Conservation (phyloP, 2,797 vertebrate species). For the Sebastes trivittatus region DNA sequence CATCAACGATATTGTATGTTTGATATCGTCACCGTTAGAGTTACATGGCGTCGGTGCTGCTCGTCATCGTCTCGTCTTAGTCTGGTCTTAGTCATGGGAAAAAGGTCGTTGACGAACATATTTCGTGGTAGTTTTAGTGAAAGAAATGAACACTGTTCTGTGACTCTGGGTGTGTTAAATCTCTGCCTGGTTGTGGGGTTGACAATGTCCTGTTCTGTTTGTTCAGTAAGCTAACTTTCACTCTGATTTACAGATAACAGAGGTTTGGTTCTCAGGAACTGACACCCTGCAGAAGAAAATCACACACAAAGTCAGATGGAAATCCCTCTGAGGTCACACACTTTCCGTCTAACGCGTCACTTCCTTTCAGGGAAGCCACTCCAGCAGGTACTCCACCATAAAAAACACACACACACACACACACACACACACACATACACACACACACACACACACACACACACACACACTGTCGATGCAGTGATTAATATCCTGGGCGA, state of each 20-base stretch:
- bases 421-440: neutral
- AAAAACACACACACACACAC: neutral
- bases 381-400: slow-evolving; percentile 32
- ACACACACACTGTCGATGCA: neutral
- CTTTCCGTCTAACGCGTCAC: slow-evolving; percentile 25
- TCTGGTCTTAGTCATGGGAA: no score
- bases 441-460: neutral
- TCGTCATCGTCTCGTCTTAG: no score
- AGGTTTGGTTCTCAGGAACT: slow-evolving; percentile 33
- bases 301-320: slow-evolving; percentile 1
- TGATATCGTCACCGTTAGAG: no score
- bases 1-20: no score
- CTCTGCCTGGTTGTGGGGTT: neutral
- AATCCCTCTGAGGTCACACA: slow-evolving; percentile 33
- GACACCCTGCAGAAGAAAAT: slow-evolving; percentile 10
- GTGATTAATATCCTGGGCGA: slow-evolving; percentile 45
- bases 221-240: slow-evolving; percentile 15
- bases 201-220: slow-evolving; percentile 9
- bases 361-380: slow-evolving; percentile 43
- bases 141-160: no score
- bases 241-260: slow-evolving; percentile 36
- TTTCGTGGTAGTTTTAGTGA: no score
- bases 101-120: no score
- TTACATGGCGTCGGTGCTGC: no score
- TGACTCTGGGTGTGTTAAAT: neutral